Evolutionary conservation across 2,113 vertebrate genomes (phyloP).

Genomic region (Brachypodius melanocephalos): DNA sequence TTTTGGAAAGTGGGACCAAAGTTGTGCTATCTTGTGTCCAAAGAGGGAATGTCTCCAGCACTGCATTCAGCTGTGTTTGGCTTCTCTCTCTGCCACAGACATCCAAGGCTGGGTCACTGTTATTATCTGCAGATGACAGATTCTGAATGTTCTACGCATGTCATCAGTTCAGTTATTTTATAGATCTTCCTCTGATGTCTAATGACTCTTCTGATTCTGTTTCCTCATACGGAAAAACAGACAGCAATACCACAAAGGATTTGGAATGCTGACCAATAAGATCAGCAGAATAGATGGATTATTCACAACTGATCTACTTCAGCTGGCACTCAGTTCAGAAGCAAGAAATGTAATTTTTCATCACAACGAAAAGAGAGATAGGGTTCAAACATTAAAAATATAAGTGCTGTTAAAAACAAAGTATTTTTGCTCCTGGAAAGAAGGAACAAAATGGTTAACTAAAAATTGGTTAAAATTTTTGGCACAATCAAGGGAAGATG

Average conservation of each 20-base stretch:
- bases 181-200: neutral
- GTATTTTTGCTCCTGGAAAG: neutral
- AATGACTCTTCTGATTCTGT: neutral
- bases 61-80: neutral
- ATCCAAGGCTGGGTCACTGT: neutral
- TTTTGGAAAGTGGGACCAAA: neutral
- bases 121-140: neutral
- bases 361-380: neutral
- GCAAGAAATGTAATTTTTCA: neutral
- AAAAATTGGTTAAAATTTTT: slow-evolving; percentile 25
- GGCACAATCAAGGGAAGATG: neutral
- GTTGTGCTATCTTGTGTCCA: neutral
- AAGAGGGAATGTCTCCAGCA: neutral
- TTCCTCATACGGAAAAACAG: neutral
- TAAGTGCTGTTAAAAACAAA: neutral
- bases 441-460: neutral
- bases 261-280: neutral
- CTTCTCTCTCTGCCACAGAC: neutral
- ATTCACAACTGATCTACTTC: neutral
- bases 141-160: neutral
- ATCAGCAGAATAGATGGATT: neutral
- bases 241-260: neutral
- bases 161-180: neutral
- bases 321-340: neutral
- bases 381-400: neutral